Evolutionary conservation across 2,797 vertebrate species (phyloP), one percentile per base, ranked within the genome.

Genomic region (Novumbra hubbsi): DNA sequence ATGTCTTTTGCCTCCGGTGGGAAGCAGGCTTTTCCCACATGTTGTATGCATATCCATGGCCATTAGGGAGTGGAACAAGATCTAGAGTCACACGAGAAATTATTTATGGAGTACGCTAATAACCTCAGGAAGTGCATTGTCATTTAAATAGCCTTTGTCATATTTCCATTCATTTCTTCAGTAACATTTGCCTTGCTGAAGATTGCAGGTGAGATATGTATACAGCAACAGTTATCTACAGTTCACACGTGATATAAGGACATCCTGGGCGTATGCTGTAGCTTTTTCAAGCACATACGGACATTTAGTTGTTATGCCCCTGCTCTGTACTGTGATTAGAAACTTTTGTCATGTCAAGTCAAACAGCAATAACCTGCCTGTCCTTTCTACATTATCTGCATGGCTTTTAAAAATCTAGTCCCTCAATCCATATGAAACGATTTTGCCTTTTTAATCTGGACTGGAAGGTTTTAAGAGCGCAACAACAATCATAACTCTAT

Each of bases 1-100:
- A 34, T 41, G 55, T 71, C 49, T 60, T 28, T 69, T 24, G 41
- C 21, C 21, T 50, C 21, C 27, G 32, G 55, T 71, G 70, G 32
- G 70, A 71, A 71, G 62, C 32, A 24, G 30, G 28, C 48, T 70
- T 28, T 70, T 70, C 68, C 68, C 68, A 70, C 68, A 55, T 32
- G 49, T 52, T 52, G 68, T 19, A 28, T 32, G 11, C 28, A 48
- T 30, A 70, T 28, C 16, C 24, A 24, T 69, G 68, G 30, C 34
- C 2, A 34, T 70, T 48, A 52, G 45, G 28, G 16, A 15, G 15
- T 30, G 17, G 28, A 27, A 28, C 27, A 32, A 30, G 11, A 27
- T 8, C 28, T 28, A 16, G 9, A 52, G 27, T 49, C 21, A 19
- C 45, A 69, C 9, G 28, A 49, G 41, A 16, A 48, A 24, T 24